Evolutionary conservation across 2,797 vertebrate species (phyloP).

Genomic region (Gallinago solitaria): DNA sequence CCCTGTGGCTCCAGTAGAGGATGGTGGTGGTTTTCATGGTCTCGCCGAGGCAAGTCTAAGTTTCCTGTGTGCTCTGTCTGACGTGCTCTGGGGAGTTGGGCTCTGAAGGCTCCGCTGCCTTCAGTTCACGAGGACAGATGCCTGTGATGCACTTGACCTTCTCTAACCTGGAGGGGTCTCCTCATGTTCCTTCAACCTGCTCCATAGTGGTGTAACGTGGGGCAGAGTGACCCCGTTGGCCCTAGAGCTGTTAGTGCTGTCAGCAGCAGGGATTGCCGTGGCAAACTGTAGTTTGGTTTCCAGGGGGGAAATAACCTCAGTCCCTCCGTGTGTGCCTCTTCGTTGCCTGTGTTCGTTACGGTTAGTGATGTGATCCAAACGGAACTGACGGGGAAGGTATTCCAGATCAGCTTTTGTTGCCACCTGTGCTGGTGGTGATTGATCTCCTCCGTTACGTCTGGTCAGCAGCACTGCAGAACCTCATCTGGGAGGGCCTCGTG

Average conservation of each 20-base stretch:
- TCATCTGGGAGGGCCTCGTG: neutral
- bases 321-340: neutral
- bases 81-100: neutral
- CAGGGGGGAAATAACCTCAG: neutral
- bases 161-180: neutral
- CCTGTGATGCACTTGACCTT: neutral
- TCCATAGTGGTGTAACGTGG: neutral
- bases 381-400: neutral
- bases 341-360: neutral
- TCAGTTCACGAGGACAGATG: neutral
- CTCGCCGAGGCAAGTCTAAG: neutral
- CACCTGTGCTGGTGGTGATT: neutral
- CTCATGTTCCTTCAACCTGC: neutral
- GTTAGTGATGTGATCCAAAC: neutral
- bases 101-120: neutral
- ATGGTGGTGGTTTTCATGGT: neutral
- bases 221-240: neutral
- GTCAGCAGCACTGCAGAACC: neutral
- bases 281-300: neutral
- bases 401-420: neutral
- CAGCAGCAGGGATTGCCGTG: neutral
- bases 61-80: neutral
- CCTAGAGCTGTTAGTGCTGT: neutral
- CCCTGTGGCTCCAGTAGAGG: accelerated
- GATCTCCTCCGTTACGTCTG: neutral